Base-by-base conservation (phyloP, 2,113 vertebrate genomes). In the Peucedramus taeniatus region DNA sequence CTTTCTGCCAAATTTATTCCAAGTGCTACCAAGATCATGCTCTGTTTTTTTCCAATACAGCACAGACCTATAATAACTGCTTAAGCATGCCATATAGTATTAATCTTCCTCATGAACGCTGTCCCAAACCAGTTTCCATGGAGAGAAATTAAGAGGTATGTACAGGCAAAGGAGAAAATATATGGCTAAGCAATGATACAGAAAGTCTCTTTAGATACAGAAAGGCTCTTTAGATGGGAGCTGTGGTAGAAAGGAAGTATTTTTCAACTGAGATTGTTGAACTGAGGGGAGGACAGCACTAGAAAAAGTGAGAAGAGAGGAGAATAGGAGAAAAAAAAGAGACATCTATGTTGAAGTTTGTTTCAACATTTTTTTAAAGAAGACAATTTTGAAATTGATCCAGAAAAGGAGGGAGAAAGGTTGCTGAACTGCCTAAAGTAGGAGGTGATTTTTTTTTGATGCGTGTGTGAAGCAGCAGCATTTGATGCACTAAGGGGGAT, bases 91-190 rank as follows among this genome's bases (percentile, higher is more conserved):
- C 64, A 61, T 63, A 66, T 45, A 70, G 45, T 94, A 91, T 95
- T 96, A 94, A 96, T 96, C 90, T 94, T 95, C 83, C 68, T 90
- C 68, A n/a, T 70, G 82, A 95, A 93, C 6, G 65, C 70, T 65
- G 60, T 90, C 82, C 87, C 79, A 90, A 94, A 96, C 54, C 74
- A 94, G 68, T 93, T 96, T 96, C 93, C 84, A 93, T 93, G 93
- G 92, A 94, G 88, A 92, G 79, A 96, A 96, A 96, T 95, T 83
- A 96, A 95, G 92, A 94, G 71, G 50, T 91, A 93, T 80, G 64
- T 93, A 93, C 51, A 83, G 85, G 88, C 59, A 96, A 91, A 83
- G 63, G 71, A 92, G 91, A 92, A 95, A 95, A 97, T 92, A 92
- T 49, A 93, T 77, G 63, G 71, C 88, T 85, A 92, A 47, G 64